Evolutionary conservation across 2,888 invertebrate genomes (phyloP).

Genomic region (Desoria tigrina): DNA sequence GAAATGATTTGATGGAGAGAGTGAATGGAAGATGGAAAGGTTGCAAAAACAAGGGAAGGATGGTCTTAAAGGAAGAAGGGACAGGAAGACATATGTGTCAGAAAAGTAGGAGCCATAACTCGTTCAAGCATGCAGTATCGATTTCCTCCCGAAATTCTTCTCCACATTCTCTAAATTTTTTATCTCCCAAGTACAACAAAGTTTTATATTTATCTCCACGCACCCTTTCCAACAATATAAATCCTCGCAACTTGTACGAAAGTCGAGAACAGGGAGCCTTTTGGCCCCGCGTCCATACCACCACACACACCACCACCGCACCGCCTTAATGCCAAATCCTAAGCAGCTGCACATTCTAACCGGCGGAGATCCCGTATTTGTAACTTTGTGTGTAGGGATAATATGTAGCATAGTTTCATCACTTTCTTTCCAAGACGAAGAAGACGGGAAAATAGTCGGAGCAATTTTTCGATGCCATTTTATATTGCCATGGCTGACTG

Average conservation of each 20-base stretch:
- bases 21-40: conserved; percentile 4
- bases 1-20: conserved; percentile 6
- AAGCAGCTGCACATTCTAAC: too few relatives aligned
- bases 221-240: not conserved
- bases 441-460: conserved; percentile 7
- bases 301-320: not conserved
- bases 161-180: conserved; percentile 34
- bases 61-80: conserved; percentile 14
- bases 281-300: conserved; percentile 1
- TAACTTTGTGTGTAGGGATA: not conserved
- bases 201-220: conserved; percentile 12
- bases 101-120: conserved; percentile 34
- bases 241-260: not conserved
- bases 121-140: conserved; percentile 39
- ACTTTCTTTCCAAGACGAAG: not conserved
- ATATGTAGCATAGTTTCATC: conserved; percentile 6
- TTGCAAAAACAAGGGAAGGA: conserved; percentile 17
- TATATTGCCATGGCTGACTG: conserved; percentile 11
- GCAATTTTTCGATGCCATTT: conserved; percentile 17
- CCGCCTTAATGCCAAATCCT: not conserved
- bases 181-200: conserved; percentile 19
- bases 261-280: conserved; percentile 5
- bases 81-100: conserved; percentile 42
- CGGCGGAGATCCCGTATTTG: too few relatives aligned
- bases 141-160: conserved; percentile 31